Conservation (phyloP, 2,113 vertebrate genomes). For the Cebidichthys violaceus region DNA sequence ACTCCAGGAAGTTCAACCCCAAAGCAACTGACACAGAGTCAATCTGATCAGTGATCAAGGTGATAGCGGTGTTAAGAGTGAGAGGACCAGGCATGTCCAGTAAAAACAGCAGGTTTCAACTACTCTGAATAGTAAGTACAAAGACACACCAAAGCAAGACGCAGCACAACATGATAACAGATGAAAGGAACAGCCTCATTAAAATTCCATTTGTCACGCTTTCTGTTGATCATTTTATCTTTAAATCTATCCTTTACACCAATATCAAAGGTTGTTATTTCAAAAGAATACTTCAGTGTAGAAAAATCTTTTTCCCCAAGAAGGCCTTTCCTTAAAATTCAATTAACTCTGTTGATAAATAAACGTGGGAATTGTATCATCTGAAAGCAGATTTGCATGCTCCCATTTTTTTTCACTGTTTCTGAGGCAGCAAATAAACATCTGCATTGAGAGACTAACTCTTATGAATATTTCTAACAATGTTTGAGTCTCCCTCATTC, state of each 20-base stretch:
- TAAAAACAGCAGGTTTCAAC: constrained; percentile 93
- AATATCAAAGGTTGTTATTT: constrained; percentile 93
- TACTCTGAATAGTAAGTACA: constrained; percentile 89
- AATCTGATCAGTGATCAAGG: constrained; percentile 91
- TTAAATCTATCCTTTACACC: constrained; percentile 88
- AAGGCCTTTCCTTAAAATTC: constrained; percentile 79
- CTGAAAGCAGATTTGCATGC: constrained; percentile 78
- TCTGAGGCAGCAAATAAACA: constrained; percentile 71
- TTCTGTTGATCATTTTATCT: constrained; percentile 95
- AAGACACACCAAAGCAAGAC: constrained; percentile 79
- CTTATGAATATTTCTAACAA: constrained; percentile 65
- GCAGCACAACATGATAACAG: constrained; percentile 91
- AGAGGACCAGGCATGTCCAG: constrained; percentile 90
- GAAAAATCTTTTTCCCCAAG: constrained; percentile 54
- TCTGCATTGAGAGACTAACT: constrained; percentile 67
- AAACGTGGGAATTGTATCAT: constrained; percentile 77
- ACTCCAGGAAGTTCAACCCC: constrained; percentile 88
- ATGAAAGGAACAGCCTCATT: constrained; percentile 94
- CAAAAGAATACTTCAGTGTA: constrained; percentile 91
- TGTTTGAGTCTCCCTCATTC: constrained; percentile 50
- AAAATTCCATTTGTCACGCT: constrained; percentile 97
- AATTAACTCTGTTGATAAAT: constrained; percentile 81
- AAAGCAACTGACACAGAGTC: constrained; percentile 92
- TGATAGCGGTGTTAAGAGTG: constrained; percentile 89
- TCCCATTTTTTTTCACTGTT: constrained; percentile 46